These are phyloP conservation scores for Capitulum mitella DNA, from an alignment of 2,888 invertebrate genomes.

Conservation along the genomic window DNA sequence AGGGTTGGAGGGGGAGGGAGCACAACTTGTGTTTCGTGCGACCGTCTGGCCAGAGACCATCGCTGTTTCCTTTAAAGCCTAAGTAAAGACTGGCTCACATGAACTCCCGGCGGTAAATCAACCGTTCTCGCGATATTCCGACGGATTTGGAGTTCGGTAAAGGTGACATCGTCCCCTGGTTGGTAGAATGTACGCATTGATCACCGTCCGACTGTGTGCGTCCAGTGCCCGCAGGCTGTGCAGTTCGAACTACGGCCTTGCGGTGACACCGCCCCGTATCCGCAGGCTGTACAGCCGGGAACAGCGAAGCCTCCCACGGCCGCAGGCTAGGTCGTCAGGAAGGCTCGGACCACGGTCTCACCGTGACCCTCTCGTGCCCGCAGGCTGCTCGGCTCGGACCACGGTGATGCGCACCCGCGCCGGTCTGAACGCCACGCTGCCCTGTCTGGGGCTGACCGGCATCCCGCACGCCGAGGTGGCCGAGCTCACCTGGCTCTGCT, in stretches of 20 bases:
- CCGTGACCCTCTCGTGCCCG: background rate
- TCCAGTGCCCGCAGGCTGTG: background rate
- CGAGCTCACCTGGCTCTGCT: slow-evolving; percentile 55
- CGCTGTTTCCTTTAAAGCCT: too few species aligned
- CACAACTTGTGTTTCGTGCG: too few species aligned
- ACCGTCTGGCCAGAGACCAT: too few species aligned
- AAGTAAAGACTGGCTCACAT: too few species aligned
- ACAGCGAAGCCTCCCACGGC: background rate
- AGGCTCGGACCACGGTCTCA: background rate
- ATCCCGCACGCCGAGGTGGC: slow-evolving; percentile 52
- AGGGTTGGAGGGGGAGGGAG: too few species aligned
- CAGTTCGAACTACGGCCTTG: background rate
- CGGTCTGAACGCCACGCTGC: slow-evolving; percentile 57
- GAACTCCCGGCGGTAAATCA: too few species aligned
- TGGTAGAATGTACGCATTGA: too few species aligned
- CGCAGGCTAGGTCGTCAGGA: background rate
- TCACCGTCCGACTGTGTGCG: too few species aligned
- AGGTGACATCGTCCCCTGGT: too few species aligned
- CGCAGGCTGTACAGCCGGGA: background rate
- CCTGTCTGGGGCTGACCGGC: slow-evolving; percentile 61
- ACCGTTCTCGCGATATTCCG: too few species aligned
- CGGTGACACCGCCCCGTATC: background rate
- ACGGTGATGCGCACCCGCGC: slow-evolving; percentile 56
- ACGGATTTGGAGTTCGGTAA: too few species aligned
- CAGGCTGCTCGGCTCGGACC: slow-evolving; percentile 42